These are phyloP conservation scores for Trigoniulus corallinus DNA, from an alignment of 1,140 invertebrate genomes.

Conservation along the genomic window DNA sequence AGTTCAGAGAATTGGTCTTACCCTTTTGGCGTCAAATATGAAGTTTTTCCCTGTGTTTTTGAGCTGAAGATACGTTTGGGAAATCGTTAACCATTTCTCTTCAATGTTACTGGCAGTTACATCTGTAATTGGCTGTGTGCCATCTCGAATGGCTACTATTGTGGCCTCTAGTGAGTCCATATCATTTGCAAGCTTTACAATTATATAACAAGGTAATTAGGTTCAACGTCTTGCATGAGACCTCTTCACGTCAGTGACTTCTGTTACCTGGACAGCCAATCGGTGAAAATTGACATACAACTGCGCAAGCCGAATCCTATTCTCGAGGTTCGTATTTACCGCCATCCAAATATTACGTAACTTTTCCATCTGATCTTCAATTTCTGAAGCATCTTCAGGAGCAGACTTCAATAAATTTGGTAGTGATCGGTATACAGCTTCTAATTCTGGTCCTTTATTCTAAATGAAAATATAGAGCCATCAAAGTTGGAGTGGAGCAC, in stretches of 20 bases:
- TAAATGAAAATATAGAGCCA: constrained; percentile 20
- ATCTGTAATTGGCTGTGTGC: not conserved
- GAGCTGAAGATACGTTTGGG: constrained; percentile 39
- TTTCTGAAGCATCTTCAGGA: constrained; percentile 43
- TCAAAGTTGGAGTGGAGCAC: not conserved
- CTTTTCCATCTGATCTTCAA: constrained; percentile 40
- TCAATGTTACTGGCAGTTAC: constrained; percentile 27
- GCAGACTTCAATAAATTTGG: constrained; percentile 44
- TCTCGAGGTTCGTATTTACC: constrained; percentile 41
- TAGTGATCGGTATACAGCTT: constrained; percentile 41
- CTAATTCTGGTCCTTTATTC: constrained; percentile 48
- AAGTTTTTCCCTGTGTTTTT: constrained; percentile 46
- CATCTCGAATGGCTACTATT: not conserved
- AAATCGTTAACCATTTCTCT: constrained; percentile 41
- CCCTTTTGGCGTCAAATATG: constrained; percentile 42
- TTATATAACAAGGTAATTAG: not conserved
- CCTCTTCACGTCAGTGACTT: not conserved
- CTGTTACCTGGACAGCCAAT: constrained; percentile 36
- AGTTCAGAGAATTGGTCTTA: constrained; percentile 20
- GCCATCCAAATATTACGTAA: constrained; percentile 44
- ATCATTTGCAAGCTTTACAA: constrained; percentile 36
- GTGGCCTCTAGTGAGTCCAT: constrained; percentile 43
- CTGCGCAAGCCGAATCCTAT: constrained; percentile 38
- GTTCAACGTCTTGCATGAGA: too few relatives aligned
- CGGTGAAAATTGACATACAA: constrained; percentile 57